Conservation (phyloP, 2,797 vertebrate genomes). For the Chaetophractus vellerosus region DNA sequence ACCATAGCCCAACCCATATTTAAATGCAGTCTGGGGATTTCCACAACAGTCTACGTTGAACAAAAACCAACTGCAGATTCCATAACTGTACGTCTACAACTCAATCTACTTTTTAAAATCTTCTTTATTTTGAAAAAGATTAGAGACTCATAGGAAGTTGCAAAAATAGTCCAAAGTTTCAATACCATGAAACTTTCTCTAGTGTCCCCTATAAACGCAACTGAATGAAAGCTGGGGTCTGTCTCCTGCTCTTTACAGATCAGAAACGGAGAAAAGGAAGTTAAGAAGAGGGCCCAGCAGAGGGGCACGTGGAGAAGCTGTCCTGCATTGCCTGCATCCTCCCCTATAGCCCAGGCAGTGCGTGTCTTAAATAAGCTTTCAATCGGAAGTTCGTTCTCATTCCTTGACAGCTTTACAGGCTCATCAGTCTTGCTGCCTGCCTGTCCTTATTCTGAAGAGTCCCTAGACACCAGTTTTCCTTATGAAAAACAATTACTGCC, state of each 20-base stretch:
- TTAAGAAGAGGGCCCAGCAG: neutral
- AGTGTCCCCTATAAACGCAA: neutral
- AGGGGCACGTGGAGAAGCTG: neutral
- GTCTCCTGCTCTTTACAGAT: neutral
- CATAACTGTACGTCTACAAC: neutral
- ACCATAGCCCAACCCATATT: neutral
- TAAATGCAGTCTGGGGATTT: neutral
- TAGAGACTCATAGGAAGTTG: neutral
- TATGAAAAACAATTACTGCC: constrained; percentile 45
- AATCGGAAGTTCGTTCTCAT: neutral
- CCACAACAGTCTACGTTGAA: neutral
- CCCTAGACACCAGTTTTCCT: constrained; percentile 55
- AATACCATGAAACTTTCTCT: neutral
- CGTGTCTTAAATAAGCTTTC: neutral
- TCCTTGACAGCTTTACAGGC: neutral
- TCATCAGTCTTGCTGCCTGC: neutral
- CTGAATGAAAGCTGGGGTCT: neutral
- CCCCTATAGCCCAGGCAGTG: no score
- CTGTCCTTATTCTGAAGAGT: constrained; percentile 31
- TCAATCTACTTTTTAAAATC: constrained; percentile 25
- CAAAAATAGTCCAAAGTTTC: neutral
- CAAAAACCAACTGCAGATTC: neutral
- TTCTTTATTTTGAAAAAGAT: constrained; percentile 25
- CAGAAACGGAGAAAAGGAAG: neutral
- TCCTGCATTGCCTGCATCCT: neutral